phyloP scores from a whole-genome alignment of 2,797 vertebrate genomes.

The Xenentodon cancila region DNA sequence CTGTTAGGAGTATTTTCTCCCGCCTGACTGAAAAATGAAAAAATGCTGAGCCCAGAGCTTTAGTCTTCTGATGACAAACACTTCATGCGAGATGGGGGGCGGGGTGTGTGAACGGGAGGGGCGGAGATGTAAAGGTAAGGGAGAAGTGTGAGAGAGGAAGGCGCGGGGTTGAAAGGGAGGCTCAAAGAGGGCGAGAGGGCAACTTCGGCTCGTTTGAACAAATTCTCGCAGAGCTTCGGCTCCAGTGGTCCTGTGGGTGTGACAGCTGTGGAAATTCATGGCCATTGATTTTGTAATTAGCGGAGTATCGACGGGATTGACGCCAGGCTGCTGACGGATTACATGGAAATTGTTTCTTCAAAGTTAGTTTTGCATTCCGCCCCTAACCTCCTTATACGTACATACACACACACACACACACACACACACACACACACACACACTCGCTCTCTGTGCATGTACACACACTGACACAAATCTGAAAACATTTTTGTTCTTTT shows the following conservation, averaged over 20 bases:
- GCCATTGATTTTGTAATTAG: slow-evolving; percentile 95
- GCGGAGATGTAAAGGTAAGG: slow-evolving; percentile 61
- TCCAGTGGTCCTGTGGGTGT: slow-evolving; percentile 72
- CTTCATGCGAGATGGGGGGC: slow-evolving; percentile 49
- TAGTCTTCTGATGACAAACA: slow-evolving; percentile 75
- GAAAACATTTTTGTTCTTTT: slow-evolving; percentile 36
- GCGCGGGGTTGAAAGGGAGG: slow-evolving; percentile 50
- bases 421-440: slow-evolving; percentile 3
- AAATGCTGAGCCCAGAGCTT: slow-evolving; percentile 79
- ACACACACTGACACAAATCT: slow-evolving; percentile 59
- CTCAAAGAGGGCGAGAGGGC: slow-evolving; percentile 65
- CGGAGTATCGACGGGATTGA: slow-evolving; percentile 89
- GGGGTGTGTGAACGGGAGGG: slow-evolving; percentile 24
- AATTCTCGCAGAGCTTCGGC: slow-evolving; percentile 51
- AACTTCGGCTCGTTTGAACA: slow-evolving; percentile 75
- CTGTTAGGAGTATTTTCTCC: slow-evolving; percentile 81
- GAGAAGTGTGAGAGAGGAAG: slow-evolving; percentile 74
- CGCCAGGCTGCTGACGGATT: slow-evolving; percentile 87
- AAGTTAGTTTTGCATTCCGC: slow-evolving; percentile 80
- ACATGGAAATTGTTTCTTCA: slow-evolving; percentile 90
- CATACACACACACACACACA: slow-evolving; percentile 26
- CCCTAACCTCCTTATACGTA: slow-evolving; percentile 53
- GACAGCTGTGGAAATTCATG: slow-evolving; percentile 89
- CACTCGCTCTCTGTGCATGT: slow-evolving; percentile 14
- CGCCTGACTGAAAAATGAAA: slow-evolving; percentile 79